A percentile compares a stretch with the other conserved stretches of the same genome.
phyloP scores from a whole-genome alignment of 2,797 vertebrate species.

The Arrhamphus sclerolepis region DNA sequence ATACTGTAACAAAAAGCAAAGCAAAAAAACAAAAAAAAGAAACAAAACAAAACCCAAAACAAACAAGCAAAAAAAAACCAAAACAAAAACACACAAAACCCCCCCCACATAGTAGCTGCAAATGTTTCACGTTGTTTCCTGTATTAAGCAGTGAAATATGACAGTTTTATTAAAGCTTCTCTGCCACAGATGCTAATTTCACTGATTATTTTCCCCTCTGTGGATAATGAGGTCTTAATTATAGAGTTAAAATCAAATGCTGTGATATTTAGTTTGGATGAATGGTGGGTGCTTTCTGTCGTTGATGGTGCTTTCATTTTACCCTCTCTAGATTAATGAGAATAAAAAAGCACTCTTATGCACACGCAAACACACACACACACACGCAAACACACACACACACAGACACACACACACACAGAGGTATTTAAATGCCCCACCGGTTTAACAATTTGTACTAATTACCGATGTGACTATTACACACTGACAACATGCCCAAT shows the following conservation, averaged over 20 bases:
- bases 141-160: background rate
- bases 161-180: constrained; percentile 19
- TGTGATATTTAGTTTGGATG: constrained; percentile 24
- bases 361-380: constrained; percentile 8
- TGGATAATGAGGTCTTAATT: constrained; percentile 35
- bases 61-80: no score
- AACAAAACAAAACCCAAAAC: no score
- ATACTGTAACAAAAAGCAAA: no score
- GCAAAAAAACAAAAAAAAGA: no score
- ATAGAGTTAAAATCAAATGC: constrained; percentile 31
- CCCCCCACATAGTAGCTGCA: no score
- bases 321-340: constrained; percentile 28
- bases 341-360: constrained; percentile 13
- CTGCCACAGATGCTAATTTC: constrained; percentile 23
- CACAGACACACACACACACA: background rate
- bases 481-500: constrained; percentile 38
- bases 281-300: constrained; percentile 20
- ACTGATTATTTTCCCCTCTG: constrained; percentile 17
- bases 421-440: constrained; percentile 32
- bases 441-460: constrained; percentile 51
- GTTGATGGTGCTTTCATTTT: constrained; percentile 14
- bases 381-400: constrained; percentile 7
- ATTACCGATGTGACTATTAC: constrained; percentile 53
- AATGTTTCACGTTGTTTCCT: background rate
- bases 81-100: no score